Conservation (phyloP, 92 coral and sea anemone species). For the Siderastrea siderea region DNA sequence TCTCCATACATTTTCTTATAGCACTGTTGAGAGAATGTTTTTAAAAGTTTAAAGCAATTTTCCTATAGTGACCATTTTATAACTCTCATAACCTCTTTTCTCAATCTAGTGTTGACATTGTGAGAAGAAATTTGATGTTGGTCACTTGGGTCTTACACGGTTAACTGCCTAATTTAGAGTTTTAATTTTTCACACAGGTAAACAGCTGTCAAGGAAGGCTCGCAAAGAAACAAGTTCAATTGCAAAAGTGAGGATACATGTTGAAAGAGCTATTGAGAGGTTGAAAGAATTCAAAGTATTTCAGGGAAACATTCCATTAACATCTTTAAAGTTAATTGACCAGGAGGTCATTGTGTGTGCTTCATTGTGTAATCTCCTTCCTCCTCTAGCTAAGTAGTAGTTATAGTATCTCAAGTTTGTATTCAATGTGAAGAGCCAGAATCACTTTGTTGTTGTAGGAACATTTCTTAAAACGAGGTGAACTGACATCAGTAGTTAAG, state of each 20-base stretch:
- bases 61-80: too few species aligned
- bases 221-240: background rate
- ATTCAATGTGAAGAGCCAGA: background rate
- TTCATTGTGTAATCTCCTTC: conserved; percentile 12
- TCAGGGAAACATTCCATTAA: background rate
- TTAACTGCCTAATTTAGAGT: background rate
- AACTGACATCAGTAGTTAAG: background rate
- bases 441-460: conserved; percentile 18
- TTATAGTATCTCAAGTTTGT: background rate
- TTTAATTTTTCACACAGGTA: too few species aligned
- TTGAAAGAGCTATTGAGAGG: conserved; percentile 1
- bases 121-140: too few species aligned
- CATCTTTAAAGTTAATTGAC: conserved; percentile 12
- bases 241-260: background rate
- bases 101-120: too few species aligned
- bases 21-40: too few species aligned
- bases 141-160: too few species aligned
- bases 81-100: too few species aligned
- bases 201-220: background rate
- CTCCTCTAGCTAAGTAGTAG: conserved; percentile 10
- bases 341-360: conserved; percentile 16
- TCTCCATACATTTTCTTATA: too few species aligned
- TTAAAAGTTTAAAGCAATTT: too few species aligned
- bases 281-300: background rate
- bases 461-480: background rate